A percentile compares a stretch with the other conserved stretches of the same genome.
Evolutionary conservation across 2,797 vertebrate genomes (phyloP).

Genomic region (Notolepis coatsorum): DNA sequence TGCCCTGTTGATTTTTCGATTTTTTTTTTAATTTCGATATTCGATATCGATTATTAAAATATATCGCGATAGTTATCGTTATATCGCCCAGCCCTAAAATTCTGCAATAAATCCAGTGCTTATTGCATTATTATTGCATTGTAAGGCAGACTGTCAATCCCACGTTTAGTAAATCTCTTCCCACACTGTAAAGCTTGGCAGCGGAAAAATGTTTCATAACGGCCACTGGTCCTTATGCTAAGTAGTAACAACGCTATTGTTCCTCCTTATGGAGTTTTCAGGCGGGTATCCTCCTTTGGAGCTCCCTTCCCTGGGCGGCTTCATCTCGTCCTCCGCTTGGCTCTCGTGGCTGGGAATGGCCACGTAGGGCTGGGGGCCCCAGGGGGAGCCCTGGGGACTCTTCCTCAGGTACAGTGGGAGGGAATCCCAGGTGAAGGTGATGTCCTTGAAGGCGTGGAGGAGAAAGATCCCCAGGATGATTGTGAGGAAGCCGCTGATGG

Average conservation of each 20-base stretch:
- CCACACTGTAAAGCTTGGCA: conserved; percentile 13
- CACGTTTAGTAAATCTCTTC: conserved; percentile 14
- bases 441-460: conserved; percentile 85
- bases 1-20: too few species aligned
- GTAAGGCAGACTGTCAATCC: not conserved
- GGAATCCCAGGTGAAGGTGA: conserved; percentile 77
- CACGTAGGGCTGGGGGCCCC: conserved; percentile 66
- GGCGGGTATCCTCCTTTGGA: conserved; percentile 41
- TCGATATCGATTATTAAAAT: too few species aligned
- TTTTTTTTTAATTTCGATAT: too few species aligned
- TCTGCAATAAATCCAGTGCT: not conserved
- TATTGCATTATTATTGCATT: conserved; percentile 10
- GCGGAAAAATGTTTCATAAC: conserved; percentile 26
- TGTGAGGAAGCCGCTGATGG: conserved; percentile 88
- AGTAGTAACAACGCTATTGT: conserved; percentile 12
- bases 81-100: too few species aligned
- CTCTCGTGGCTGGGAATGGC: conserved; percentile 58
- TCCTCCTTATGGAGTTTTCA: conserved; percentile 45
- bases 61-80: too few species aligned
- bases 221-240: not conserved
- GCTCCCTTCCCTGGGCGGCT: conserved; percentile 45
- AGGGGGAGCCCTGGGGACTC: conserved; percentile 44
- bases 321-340: conserved; percentile 35
- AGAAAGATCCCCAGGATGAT: conserved; percentile 88
- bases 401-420: conserved; percentile 80